Evolutionary conservation across 2,113 vertebrate species (phyloP).

Genomic region (Mus pahari): DNA sequence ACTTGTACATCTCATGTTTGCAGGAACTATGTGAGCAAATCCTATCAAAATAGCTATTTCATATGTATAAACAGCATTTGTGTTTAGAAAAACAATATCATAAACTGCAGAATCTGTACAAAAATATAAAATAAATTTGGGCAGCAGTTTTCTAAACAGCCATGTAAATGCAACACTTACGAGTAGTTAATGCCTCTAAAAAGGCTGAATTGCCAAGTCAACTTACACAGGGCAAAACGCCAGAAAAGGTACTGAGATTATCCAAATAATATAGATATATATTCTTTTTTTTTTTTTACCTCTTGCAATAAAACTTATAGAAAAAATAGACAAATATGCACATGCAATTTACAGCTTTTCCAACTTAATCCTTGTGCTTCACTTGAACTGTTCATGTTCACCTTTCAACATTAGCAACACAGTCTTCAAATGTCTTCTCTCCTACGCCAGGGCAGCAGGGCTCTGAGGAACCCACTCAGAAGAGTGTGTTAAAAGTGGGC

Average conservation of each 20-base stretch:
- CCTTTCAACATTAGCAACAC: constrained; percentile 78
- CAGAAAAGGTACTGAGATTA: constrained; percentile 88
- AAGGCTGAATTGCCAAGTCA: constrained; percentile 90
- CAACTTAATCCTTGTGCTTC: constrained; percentile 92
- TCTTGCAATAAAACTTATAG: constrained; percentile 94
- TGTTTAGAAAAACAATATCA: constrained; percentile 92
- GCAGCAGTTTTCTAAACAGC: constrained; percentile 92
- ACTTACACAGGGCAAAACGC: constrained; percentile 90
- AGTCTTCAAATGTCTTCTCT: constrained; percentile 85
- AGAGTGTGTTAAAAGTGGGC: constrained; percentile 92
- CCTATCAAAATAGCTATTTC: constrained; percentile 92
- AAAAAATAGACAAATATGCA: constrained; percentile 94
- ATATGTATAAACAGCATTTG: constrained; percentile 91
- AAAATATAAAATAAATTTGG: constrained; percentile 95
- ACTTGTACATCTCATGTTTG: constrained; percentile 90
- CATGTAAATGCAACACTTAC: constrained; percentile 91
- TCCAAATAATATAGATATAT: constrained; percentile 89
- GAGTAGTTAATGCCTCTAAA: constrained; percentile 90
- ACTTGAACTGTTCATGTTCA: constrained; percentile 82
- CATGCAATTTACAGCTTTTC: constrained; percentile 91
- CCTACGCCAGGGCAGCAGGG: constrained; percentile 84
- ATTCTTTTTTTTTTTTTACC: constrained; percentile 83
- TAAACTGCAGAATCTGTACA: constrained; percentile 94
- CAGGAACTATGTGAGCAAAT: constrained; percentile 91
- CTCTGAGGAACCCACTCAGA: constrained; percentile 87